These are phyloP conservation scores for Lepidiolamprologus cunningtoni DNA, from an alignment of 2,113 vertebrate genomes.

Conservation along the genomic window DNA sequence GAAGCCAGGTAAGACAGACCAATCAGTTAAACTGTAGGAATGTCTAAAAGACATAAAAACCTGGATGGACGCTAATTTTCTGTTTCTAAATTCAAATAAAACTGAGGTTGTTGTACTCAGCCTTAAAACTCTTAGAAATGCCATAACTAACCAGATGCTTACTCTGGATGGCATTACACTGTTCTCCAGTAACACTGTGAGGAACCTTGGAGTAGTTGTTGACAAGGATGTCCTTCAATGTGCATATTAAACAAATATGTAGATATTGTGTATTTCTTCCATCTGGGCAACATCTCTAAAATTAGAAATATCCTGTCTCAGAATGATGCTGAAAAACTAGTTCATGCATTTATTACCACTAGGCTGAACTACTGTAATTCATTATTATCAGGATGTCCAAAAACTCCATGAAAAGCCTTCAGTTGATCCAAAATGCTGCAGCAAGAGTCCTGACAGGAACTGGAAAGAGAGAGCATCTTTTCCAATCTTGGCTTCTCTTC, in stretches of 20 bases:
- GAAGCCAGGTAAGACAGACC: neutral
- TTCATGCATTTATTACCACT: neutral
- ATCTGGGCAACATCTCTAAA: neutral
- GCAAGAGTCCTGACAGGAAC: accelerated
- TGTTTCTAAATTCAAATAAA: neutral
- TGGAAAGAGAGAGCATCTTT: neutral
- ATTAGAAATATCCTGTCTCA: neutral
- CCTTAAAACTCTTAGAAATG: neutral
- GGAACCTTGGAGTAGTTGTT: neutral
- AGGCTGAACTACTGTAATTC: neutral
- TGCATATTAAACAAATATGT: neutral
- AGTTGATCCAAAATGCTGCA: neutral
- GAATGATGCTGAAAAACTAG: neutral
- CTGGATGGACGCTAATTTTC: neutral
- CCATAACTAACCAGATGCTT: neutral
- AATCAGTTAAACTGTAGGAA: neutral
- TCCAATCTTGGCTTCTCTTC: neutral
- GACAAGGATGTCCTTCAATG: neutral
- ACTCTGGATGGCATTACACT: neutral
- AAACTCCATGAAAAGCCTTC: neutral
- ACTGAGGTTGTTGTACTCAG: neutral
- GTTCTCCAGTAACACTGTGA: neutral
- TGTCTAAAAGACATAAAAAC: neutral
- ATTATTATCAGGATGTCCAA: neutral
- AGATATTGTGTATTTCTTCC: neutral